These are phyloP conservation scores for Promerops cafer DNA, from an alignment of 2,113 vertebrate species.

Conservation along the genomic window DNA sequence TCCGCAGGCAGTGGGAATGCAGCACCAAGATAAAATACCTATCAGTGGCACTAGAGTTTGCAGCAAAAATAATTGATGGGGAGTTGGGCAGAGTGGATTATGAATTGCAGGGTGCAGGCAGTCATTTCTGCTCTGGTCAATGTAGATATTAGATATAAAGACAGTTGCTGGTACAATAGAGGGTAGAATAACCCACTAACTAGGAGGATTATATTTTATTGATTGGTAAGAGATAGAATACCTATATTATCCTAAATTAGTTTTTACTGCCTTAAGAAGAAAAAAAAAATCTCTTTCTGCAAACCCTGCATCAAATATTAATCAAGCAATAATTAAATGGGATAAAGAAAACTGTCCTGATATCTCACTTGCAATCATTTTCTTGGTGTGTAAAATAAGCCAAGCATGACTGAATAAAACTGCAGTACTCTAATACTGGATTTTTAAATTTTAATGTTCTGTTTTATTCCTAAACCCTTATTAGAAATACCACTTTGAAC, in stretches of 20 bases:
- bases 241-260: not conserved
- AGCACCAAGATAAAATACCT: constrained; percentile 59
- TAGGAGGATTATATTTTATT: not conserved
- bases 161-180: not conserved
- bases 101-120: constrained; percentile 9
- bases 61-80: constrained; percentile 59
- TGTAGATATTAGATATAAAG: not conserved
- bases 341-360: not conserved
- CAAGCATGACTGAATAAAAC: not conserved
- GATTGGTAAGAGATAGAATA: not conserved
- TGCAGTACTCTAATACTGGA: not conserved
- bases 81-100: constrained; percentile 39
- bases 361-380: not conserved
- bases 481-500: not conserved
- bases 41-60: constrained; percentile 14
- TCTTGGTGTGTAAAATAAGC: not conserved
- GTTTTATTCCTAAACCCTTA: not conserved
- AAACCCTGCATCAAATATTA: not conserved
- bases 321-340: constrained; percentile 14
- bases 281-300: not conserved
- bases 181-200: not conserved
- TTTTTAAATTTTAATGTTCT: not conserved
- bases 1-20: constrained; percentile 55
- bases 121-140: constrained; percentile 23
- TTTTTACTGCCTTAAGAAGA: not conserved